A percentile compares a stretch with the other conserved stretches of the same genome.
phyloP scores from a whole-genome alignment of 2,888 invertebrate genomes.

The Eumacrocentrus americanus region DNA sequence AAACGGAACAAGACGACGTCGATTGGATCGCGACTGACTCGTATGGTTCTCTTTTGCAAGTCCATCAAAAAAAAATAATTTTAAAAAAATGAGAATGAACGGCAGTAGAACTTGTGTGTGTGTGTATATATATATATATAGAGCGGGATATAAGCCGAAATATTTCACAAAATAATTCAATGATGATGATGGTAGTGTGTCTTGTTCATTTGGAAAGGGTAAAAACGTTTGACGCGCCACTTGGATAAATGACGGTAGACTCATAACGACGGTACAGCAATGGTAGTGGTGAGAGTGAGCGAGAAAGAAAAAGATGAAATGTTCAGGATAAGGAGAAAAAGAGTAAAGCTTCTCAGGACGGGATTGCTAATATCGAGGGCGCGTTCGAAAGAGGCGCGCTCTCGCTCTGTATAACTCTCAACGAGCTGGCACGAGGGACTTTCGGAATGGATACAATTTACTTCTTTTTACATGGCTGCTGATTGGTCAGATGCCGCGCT shows the following conservation, averaged over 20 bases:
- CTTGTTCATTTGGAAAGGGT: too few relatives aligned
- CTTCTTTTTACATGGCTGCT: conserved; percentile 22
- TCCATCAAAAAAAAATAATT: conserved; percentile 26
- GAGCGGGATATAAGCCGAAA: too few relatives aligned
- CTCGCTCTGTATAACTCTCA: conserved; percentile 4
- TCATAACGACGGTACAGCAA: too few relatives aligned
- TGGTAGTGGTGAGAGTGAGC: too few relatives aligned
- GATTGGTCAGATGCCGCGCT: conserved; percentile 21
- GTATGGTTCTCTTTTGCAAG: conserved; percentile 34
- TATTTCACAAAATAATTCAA: too few relatives aligned
- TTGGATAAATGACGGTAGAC: too few relatives aligned
- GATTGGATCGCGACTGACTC: conserved; percentile 35
- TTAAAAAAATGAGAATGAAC: conserved; percentile 5
- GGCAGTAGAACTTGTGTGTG: too few relatives aligned
- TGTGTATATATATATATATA: too few relatives aligned
- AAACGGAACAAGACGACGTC: conserved; percentile 36
- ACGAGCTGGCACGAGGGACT: conserved; percentile 8
- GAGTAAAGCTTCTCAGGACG: conserved; percentile 5
- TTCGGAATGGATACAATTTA: conserved; percentile 28
- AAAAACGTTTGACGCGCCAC: too few relatives aligned
- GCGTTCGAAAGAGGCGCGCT: conserved; percentile 19
- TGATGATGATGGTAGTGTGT: too few relatives aligned
- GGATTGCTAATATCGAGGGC: conserved; percentile 25
- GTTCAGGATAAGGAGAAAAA: background rate
- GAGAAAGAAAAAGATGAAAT: conserved; percentile 20